Evolutionary conservation across 2,888 invertebrate genomes (phyloP), one percentile per base, ranked within the genome.

Genomic region (Nycteola revayana): DNA sequence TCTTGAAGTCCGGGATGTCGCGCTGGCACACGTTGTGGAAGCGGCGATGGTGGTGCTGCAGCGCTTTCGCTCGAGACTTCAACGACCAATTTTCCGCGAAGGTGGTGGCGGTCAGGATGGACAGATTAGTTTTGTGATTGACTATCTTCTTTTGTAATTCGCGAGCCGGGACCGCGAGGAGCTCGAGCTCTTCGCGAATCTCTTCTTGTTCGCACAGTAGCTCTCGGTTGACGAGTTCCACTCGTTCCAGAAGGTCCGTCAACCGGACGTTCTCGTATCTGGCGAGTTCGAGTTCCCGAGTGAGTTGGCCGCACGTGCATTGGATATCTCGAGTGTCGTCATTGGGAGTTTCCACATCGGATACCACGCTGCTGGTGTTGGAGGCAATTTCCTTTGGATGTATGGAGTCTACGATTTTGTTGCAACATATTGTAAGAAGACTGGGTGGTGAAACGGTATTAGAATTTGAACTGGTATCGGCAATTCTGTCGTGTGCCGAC

Each of bases 61-160:
- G 56, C 22, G 69, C 79, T 57, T 77, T 84, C 1, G 85, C 70
- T 51, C 84, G 81, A 0, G 80, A 82, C 49, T 76, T 71, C 1
- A 88, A 66, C 7, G 72, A 75, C 48, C 72, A 81, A 42, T 86
- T 88, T 66, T 88, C 88, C 1, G 88, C 81, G 32, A 75, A 81
- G 1, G 84, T 81, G 9, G 85, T 88, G 17, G 88, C 86, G 18
- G 83, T 83, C 44, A 87, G 63, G 17, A 84, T 87, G 1, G 80
- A 81, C 3, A 88, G 45, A 53, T 78, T 79, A 1, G 85, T 85
- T 66, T 67, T 78, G 49, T 88, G 88, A 44, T 71, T 82, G 1
- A 60, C 32, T 35, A 86, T 62, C 71, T 71, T 85, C 47, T 82
- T 88, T 51, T 85, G 77, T 36, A 88, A 64, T 33, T 85, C 82